Conservation (phyloP, 2,797 vertebrate species). For the Spheniscus humboldti region DNA sequence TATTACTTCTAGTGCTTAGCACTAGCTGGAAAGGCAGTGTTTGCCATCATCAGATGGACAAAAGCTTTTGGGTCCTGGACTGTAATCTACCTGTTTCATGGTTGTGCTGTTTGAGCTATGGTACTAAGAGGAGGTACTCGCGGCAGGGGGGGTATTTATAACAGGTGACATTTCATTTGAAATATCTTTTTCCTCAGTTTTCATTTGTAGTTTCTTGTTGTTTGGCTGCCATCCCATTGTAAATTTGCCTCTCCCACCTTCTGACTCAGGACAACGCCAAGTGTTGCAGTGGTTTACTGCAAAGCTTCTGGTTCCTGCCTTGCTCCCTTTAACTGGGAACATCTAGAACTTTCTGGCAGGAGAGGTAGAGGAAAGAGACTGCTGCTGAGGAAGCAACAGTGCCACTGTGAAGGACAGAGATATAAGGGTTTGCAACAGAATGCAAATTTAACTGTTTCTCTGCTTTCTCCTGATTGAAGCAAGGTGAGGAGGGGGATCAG, state of each 20-base stretch:
- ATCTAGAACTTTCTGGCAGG: neutral
- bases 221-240: neutral
- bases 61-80: neutral
- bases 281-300: neutral
- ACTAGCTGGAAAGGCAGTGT: neutral
- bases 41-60: neutral
- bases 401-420: neutral
- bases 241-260: neutral
- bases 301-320: neutral
- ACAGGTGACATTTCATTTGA: neutral
- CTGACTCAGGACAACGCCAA: neutral
- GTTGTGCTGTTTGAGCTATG: neutral
- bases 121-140: neutral
- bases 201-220: neutral
- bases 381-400: neutral
- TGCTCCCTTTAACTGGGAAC: neutral
- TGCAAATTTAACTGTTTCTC: neutral
- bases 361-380: neutral
- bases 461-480: neutral
- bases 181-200: neutral
- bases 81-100: too few species aligned
- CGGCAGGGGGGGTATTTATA: neutral
- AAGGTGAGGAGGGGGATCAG: neutral
- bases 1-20: neutral
- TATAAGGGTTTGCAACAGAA: neutral